Evolutionary conservation across 2,113 vertebrate genomes (phyloP).

Genomic region (Sterrhoptilus dennistouni): DNA sequence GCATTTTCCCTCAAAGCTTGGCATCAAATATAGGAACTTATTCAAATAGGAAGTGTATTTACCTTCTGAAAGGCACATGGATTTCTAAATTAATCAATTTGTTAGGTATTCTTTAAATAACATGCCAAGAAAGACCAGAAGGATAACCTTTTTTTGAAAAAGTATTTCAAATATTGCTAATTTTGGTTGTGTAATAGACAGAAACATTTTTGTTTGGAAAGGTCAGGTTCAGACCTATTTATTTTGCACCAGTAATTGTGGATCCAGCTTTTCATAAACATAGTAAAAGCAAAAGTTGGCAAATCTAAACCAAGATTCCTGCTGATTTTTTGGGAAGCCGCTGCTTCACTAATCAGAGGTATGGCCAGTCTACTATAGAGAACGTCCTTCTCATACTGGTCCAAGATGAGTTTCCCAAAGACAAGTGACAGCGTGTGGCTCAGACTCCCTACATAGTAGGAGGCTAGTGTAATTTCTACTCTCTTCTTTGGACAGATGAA

Average conservation of each 20-base stretch:
- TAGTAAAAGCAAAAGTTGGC: neutral
- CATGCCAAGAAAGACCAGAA: neutral
- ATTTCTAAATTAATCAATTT: constrained; percentile 38
- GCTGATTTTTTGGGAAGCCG: neutral
- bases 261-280: neutral
- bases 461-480: neutral
- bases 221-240: neutral
- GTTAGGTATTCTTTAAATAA: neutral
- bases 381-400: neutral
- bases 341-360: neutral
- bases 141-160: neutral
- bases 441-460: neutral
- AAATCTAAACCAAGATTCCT: neutral
- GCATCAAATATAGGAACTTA: neutral
- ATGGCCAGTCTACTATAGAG: neutral
- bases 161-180: neutral
- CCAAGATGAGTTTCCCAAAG: neutral
- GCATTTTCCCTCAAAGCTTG: neutral
- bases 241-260: neutral
- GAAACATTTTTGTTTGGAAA: neutral
- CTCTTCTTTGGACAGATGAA: neutral
- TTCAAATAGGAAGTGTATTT: neutral
- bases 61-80: neutral
- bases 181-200: neutral
- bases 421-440: neutral